phyloP scores from a whole-genome alignment of 2,888 invertebrate species.

The Pristionchus mayeri region DNA sequence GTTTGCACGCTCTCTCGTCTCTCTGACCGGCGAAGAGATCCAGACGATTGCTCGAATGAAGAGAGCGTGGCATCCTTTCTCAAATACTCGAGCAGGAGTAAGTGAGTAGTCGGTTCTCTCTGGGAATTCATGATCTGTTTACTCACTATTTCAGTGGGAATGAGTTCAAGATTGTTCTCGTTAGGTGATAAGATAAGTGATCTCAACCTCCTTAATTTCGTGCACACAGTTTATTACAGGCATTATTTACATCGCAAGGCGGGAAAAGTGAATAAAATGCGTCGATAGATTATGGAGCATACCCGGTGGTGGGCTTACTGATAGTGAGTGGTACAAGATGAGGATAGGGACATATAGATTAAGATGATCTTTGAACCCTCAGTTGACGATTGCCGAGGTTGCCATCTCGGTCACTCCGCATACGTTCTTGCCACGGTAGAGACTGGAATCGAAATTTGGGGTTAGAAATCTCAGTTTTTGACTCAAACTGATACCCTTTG shows the following conservation, averaged over 20 bases:
- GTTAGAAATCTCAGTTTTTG: not conserved
- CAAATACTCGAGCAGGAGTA: no score
- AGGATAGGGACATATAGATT: no score
- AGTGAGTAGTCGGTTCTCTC: no score
- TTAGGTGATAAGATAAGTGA: no score
- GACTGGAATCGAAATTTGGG: slow-evolving; percentile 77
- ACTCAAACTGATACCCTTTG: not conserved
- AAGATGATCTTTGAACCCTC: not conserved
- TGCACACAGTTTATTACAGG: slow-evolving; percentile 12
- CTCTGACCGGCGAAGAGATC: no score
- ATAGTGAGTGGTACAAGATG: not conserved
- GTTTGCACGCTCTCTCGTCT: no score
- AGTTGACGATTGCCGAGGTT: slow-evolving; percentile 78
- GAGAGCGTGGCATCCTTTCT: no score
- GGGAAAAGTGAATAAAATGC: not conserved
- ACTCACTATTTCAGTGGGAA: no score
- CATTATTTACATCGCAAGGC: slow-evolving; percentile 19
- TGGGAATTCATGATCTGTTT: no score
- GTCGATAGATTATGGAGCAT: not conserved
- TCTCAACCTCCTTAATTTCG: no score
- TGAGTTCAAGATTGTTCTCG: no score
- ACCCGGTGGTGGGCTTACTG: not conserved
- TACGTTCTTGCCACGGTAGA: slow-evolving; percentile 93
- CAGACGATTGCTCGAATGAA: no score
- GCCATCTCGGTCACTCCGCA: slow-evolving; percentile 94